Conservation (phyloP, 2,113 vertebrate species). For the Tenebrosternarchus preto region DNA sequence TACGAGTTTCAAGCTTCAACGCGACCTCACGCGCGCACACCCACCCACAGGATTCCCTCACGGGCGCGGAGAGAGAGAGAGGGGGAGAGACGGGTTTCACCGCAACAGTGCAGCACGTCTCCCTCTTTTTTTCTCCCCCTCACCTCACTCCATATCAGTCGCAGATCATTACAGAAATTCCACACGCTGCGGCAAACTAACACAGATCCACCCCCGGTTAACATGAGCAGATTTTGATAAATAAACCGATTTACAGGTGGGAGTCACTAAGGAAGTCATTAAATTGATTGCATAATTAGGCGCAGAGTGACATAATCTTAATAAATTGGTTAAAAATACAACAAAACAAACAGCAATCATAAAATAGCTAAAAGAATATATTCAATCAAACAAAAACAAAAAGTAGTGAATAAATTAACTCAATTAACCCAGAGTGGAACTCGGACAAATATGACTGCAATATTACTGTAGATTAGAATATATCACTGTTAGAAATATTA, state of each 20-base stretch:
- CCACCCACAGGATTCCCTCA: constrained; percentile 73
- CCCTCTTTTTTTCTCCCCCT: not conserved
- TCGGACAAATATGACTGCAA: not conserved
- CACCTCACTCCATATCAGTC: not conserved
- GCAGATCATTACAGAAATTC: not conserved
- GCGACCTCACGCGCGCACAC: constrained; percentile 56
- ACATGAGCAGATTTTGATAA: not conserved
- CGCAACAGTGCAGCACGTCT: constrained; percentile 6
- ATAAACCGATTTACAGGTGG: constrained; percentile 1
- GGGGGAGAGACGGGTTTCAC: constrained; percentile 20
- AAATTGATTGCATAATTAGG: constrained; percentile 1
- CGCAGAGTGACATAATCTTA: not conserved
- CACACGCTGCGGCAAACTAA: constrained; percentile 10
- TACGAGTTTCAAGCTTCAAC: constrained; percentile 26
- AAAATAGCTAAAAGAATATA: not conserved
- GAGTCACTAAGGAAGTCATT: too few relatives aligned
- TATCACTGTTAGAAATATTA: too few relatives aligned
- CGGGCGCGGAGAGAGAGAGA: constrained; percentile 28
- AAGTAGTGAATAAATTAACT: not conserved
- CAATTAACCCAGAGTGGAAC: not conserved
- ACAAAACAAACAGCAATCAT: not conserved
- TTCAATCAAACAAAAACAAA: not conserved
- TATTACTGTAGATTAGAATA: too few relatives aligned
- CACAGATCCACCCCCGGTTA: not conserved
- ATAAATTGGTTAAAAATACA: not conserved